Evolutionary conservation across 2,888 invertebrate genomes (phyloP).

Genomic region (Xylota sylvarum): DNA sequence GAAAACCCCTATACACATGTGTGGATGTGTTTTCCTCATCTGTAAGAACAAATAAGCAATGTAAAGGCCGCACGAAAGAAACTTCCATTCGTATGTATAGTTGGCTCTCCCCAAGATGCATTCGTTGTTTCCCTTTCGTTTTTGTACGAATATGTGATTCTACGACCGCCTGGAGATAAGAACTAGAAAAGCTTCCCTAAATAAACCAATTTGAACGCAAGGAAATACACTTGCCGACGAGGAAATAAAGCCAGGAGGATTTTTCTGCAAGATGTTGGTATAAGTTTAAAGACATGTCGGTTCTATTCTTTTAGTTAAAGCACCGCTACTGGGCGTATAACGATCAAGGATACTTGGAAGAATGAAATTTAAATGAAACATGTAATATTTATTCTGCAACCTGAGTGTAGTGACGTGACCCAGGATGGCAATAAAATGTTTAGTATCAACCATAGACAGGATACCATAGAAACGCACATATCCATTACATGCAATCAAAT

Average conservation of each 20-base stretch:
- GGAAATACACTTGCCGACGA: constrained; percentile 26
- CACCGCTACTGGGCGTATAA: too few relatives aligned
- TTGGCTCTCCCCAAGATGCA: constrained; percentile 10
- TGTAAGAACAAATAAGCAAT: constrained; percentile 35
- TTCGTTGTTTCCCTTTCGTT: neutral
- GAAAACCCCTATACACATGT: constrained; percentile 31
- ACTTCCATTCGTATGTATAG: constrained; percentile 29
- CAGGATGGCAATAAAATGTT: constrained; percentile 38
- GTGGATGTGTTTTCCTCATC: constrained; percentile 39
- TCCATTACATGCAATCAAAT: constrained; percentile 57
- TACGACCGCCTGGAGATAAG: constrained; percentile 64
- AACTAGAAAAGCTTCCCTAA: constrained; percentile 37
- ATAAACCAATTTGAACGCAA: constrained; percentile 34
- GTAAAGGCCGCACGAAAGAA: constrained; percentile 36
- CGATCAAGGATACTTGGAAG: too few relatives aligned
- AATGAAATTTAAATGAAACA: neutral
- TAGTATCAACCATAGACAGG: constrained; percentile 5
- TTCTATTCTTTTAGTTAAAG: too few relatives aligned
- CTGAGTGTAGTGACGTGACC: constrained; percentile 2
- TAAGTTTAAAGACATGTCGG: neutral
- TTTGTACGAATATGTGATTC: constrained; percentile 8
- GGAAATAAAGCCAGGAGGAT: constrained; percentile 8
- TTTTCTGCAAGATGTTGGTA: neutral
- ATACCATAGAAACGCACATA: constrained; percentile 14
- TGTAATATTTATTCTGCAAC: neutral